A percentile compares a stretch with the other conserved stretches of the same genome.
Evolutionary conservation across 2,888 invertebrate species (phyloP).

Genomic region (Melanotus villosus): DNA sequence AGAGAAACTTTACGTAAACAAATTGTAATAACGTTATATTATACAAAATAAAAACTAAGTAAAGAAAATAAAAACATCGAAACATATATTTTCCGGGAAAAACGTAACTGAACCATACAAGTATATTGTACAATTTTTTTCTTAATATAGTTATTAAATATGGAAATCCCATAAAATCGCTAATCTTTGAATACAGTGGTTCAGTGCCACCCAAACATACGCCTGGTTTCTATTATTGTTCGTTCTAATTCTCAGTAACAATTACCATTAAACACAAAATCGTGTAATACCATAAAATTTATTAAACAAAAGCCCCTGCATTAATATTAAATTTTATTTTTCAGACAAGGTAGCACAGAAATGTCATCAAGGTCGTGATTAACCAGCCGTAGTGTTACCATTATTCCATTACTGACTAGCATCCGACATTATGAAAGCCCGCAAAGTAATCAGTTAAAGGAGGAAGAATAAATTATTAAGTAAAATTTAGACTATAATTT

Average conservation of each 20-base stretch:
- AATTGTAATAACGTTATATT: no score
- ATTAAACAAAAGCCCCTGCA: slow-evolving; percentile 1
- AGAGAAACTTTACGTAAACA: no score
- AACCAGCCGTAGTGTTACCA: slow-evolving; percentile 35
- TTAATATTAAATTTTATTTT: slow-evolving; percentile 11
- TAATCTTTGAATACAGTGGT: no score
- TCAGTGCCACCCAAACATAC: no score
- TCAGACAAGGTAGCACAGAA: slow-evolving; percentile 1
- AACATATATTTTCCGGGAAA: no score
- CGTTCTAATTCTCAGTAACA: background rate
- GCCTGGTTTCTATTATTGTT: no score
- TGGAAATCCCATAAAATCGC: no score
- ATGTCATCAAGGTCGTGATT: slow-evolving; percentile 38
- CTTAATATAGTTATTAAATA: no score
- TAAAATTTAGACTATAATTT: slow-evolving; percentile 6
- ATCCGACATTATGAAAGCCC: slow-evolving; percentile 2
- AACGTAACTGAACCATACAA: no score
- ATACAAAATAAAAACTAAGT: no score
- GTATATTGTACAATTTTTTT: no score
- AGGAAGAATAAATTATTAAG: slow-evolving; percentile 4
- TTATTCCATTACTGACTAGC: slow-evolving; percentile 18
- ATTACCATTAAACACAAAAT: background rate
- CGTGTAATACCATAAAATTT: background rate
- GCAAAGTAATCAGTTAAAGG: slow-evolving; percentile 18
- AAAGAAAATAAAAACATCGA: no score